Evolutionary conservation across 2,113 vertebrate species (phyloP), one percentile per base, ranked within the genome.

Genomic region (Camelus dromedarius): DNA sequence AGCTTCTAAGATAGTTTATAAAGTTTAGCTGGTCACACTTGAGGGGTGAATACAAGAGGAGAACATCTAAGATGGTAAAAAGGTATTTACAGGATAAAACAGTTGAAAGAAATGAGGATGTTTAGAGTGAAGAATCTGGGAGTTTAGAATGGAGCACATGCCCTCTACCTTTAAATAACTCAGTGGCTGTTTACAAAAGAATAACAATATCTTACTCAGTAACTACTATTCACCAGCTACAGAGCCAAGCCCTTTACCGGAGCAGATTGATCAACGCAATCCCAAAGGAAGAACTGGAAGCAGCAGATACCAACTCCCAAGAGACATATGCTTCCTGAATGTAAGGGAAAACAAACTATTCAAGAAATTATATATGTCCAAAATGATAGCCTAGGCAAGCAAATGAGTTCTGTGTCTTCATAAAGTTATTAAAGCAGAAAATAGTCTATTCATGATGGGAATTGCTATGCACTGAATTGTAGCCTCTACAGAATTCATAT

Each of bases 131-230:
- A 69, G 5, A 66, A 76, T 88, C 52, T 52, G 32, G 20, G 26
- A 60, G 13, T 84, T 60, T 73, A 26, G n/a, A 72, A 52, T 62
- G 26, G 26, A 69, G 18, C 32, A 95, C 54, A 62, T 42, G 7
- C 24, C 32, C 48, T 52, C 52, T 85, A 60, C 22, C 70, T 77
- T 85, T 85, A 91, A 58, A 83, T 69, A 84, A 48, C 5, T 50
- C 52, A 77, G 15, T 91, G 32, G 20, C n/a, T 91, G 6, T 85
- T 95, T 22, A 91, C 7, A 85, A 77, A 89, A 73, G 50, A 89
- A 94, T 82, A 82, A 28, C n/a, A 48, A 42, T 73, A 82, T 26
- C 42, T 73, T 89, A 73, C 75, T 82, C 42, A 52, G 46, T 79
- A 85, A 84, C 52, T 52, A 72, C 46, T 72, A 62, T 54, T 3